Percentiles rank a stretch among this genome's conserved stretches.
These are phyloP conservation scores for Lysiphlebus fabarum DNA, from an alignment of 1,140 invertebrate species.

Conservation along the genomic window DNA sequence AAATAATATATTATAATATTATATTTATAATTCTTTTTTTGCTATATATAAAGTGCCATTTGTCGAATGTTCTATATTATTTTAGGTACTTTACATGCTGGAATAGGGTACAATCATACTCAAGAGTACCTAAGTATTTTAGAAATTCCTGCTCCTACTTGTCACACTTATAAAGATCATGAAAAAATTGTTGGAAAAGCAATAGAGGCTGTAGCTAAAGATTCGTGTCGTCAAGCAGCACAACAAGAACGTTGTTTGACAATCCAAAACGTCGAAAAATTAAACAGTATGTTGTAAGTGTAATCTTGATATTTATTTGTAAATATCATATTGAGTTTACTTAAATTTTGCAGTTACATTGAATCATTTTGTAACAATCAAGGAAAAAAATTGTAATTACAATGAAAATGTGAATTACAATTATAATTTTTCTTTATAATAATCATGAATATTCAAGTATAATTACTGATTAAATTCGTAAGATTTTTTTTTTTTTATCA, in stretches of 20 bases:
- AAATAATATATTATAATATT: no score
- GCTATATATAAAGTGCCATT: no score
- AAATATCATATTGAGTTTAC: no score
- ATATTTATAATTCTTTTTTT: no score
- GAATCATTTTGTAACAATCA: not conserved
- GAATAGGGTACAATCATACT: slow-evolving; percentile 22
- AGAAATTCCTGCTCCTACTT: slow-evolving; percentile 17
- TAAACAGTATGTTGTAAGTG: slow-evolving; percentile 11
- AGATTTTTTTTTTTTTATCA: no score
- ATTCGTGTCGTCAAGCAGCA: slow-evolving; percentile 12
- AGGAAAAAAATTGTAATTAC: slow-evolving; percentile 1
- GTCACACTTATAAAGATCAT: slow-evolving; percentile 22
- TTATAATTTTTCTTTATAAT: no score
- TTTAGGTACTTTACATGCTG: slow-evolving; percentile 22
- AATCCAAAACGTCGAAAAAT: slow-evolving; percentile 4
- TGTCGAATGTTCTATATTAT: not conserved
- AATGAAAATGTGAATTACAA: not conserved
- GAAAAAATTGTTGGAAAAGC: slow-evolving; percentile 19
- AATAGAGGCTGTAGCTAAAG: slow-evolving; percentile 13
- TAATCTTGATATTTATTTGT: no score
- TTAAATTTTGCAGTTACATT: not conserved
- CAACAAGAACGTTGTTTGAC: slow-evolving; percentile 7
- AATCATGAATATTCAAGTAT: no score
- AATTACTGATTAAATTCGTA: no score
- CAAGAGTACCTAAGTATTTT: slow-evolving; percentile 20